A percentile compares a stretch with the other conserved stretches of the same genome.
phyloP scores from a whole-genome alignment of 2,888 invertebrate species.

The Saturnia japonica region DNA sequence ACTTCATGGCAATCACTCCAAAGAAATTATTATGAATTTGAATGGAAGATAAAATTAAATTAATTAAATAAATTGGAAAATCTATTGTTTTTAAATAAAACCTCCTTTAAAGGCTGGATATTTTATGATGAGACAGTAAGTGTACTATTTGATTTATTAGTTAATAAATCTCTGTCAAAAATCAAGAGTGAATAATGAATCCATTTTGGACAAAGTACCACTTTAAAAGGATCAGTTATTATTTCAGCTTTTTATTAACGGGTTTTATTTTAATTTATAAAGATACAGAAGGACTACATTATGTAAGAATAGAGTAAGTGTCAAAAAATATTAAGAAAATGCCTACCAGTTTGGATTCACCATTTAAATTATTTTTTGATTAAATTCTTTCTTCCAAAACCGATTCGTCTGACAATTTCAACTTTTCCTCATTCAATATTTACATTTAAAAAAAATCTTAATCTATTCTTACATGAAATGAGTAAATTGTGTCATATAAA shows the following conservation, averaged over 20 bases:
- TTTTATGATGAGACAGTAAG: too few species aligned
- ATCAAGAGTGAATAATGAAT: too few species aligned
- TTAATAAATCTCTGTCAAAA: too few species aligned
- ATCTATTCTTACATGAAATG: not conserved
- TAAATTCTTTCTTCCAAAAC: not conserved
- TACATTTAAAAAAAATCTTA: not conserved
- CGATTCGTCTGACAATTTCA: not conserved
- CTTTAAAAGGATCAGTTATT: not conserved
- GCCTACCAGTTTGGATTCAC: too few species aligned
- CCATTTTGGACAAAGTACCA: too few species aligned
- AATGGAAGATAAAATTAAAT: too few species aligned
- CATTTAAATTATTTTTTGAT: not conserved
- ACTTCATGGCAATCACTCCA: not conserved
- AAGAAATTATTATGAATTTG: too few species aligned
- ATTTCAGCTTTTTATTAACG: not conserved
- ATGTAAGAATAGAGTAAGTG: not conserved
- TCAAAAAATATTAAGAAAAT: not conserved
- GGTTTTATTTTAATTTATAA: not conserved
- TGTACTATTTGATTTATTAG: too few species aligned
- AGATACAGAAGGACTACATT: not conserved
- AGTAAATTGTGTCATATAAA: not conserved
- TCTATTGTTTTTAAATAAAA: too few species aligned
- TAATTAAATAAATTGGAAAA: too few species aligned
- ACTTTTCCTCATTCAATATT: too few species aligned
- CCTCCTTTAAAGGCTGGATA: too few species aligned